Evolutionary conservation across 2,113 vertebrate genomes (phyloP), one percentile per base, ranked within the genome.

Genomic region (Romanogobio albipinnatus): DNA sequence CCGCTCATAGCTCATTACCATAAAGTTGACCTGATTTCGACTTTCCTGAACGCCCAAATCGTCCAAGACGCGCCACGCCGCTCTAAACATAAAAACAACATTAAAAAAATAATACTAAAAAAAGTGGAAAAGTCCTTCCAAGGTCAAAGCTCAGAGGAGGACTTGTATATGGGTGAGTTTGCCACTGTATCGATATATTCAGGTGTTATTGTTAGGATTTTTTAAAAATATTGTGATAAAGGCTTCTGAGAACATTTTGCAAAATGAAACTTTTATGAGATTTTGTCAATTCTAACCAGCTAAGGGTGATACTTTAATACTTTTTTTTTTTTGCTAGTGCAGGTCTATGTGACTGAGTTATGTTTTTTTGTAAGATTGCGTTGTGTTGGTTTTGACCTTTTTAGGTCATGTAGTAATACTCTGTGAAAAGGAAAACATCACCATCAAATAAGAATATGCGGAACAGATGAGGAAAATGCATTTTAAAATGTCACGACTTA

Each of bases 401-500:
- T 79, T 47, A 2, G n/a, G 39, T 62, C 56, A 62, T 39, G 9
- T 62, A 62, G n/a, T 62, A 79, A 79, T 79, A 66, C 45, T 29
- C n/a, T 51, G 39, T 24, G 19, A 51, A 81, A 66, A 51, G 78
- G 14, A 66, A 79, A 79, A 43, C 53, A 62, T 79, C 45, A 2
- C 24, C 43, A 3, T 47, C 26, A 66, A 66, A 81, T 11, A 68
- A 15, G 14, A 33, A 81, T 68, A 51, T 81, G 45, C 17, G 5
- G 5, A 81, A 29, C 24, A 22, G 43, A 81, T 33, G 45, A 51
- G 17, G 78, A 51, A 81, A 81, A 81, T 81, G 24, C 45, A 81
- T 81, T 68, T 81, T 51, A 68, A 81, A 66, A 81, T 33, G 61
- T 81, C 24, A 81, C 10, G 45, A 49, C 62, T 14, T 66, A 81